These are phyloP conservation scores for Thamnophis sirtalis DNA, from an alignment of 2,113 vertebrate species.

Conservation along the genomic window DNA sequence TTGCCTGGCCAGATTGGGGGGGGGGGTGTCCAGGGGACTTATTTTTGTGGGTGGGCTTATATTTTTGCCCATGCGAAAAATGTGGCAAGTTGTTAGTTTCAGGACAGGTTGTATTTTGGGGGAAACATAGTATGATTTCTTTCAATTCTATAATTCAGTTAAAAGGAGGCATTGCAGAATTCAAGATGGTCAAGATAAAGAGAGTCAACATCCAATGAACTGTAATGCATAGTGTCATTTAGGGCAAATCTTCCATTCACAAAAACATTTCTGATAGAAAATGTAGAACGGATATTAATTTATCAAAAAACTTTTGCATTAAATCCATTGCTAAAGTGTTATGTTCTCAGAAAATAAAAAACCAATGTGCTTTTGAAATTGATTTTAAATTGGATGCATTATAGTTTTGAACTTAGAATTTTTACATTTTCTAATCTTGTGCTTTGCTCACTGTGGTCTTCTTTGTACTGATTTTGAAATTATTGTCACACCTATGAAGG, in stretches of 20 bases:
- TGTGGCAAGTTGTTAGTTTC: too few species aligned
- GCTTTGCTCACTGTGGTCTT: background rate
- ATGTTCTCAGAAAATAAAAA: background rate
- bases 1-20: too few species aligned
- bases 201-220: background rate
- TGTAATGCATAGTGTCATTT: background rate
- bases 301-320: background rate
- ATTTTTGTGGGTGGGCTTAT: too few species aligned
- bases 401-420: background rate
- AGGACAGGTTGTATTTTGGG: too few species aligned
- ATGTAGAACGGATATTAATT: background rate
- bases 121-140: background rate
- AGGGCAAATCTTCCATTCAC: background rate
- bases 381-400: background rate
- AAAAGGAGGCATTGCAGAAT: background rate
- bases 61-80: too few species aligned
- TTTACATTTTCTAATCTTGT: background rate
- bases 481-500: background rate
- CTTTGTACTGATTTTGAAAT: background rate
- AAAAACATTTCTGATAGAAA: background rate
- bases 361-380: background rate
- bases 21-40: too few species aligned
- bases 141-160: background rate
- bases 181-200: background rate
- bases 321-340: background rate